Evolutionary conservation across 2,797 vertebrate genomes (phyloP).

Genomic region (Micromesistius poutassou): DNA sequence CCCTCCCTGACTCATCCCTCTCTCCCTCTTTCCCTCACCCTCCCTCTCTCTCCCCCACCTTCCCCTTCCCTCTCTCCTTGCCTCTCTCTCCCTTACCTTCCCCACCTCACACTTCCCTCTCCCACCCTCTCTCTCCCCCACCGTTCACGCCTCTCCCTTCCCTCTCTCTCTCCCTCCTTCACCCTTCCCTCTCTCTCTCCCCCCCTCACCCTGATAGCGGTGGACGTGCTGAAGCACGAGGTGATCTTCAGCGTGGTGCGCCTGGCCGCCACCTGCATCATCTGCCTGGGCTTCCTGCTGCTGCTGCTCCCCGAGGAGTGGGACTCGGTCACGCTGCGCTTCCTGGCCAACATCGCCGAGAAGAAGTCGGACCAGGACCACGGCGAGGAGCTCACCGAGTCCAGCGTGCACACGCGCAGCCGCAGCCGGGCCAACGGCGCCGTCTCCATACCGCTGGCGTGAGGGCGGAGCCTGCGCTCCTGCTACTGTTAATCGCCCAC

Average conservation of each 20-base stretch:
- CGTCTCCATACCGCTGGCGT: constrained; percentile 91
- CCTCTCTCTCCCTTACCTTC: too few species aligned
- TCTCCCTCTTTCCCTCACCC: not conserved
- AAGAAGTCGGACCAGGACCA: constrained; percentile 90
- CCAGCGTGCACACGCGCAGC: constrained; percentile 83
- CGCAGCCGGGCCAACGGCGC: constrained; percentile 90
- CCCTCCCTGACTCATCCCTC: constrained; percentile 11
- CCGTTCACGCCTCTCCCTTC: not conserved
- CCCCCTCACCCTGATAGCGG: constrained; percentile 68
- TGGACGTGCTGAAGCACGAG: constrained; percentile 95
- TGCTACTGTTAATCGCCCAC: not conserved
- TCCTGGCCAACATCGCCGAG: constrained; percentile 90
- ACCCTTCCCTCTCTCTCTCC: constrained; percentile 14
- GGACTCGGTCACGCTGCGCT: constrained; percentile 92
- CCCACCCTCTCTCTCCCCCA: not conserved
- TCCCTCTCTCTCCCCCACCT: not conserved
- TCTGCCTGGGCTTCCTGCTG: constrained; percentile 93
- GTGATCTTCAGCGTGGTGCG: constrained; percentile 96
- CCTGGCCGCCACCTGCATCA: constrained; percentile 93
- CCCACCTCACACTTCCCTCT: not conserved
- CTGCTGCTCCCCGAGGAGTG: constrained; percentile 96
- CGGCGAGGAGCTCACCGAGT: constrained; percentile 84
- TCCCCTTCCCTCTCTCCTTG: constrained; percentile 12
- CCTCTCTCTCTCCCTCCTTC: constrained; percentile 13
- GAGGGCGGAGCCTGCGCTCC: constrained; percentile 46